Percentiles rank a stretch among this genome's conserved stretches.
phyloP scores from a whole-genome alignment of 2,113 vertebrate species.

The Forbesichthys agassizii region DNA sequence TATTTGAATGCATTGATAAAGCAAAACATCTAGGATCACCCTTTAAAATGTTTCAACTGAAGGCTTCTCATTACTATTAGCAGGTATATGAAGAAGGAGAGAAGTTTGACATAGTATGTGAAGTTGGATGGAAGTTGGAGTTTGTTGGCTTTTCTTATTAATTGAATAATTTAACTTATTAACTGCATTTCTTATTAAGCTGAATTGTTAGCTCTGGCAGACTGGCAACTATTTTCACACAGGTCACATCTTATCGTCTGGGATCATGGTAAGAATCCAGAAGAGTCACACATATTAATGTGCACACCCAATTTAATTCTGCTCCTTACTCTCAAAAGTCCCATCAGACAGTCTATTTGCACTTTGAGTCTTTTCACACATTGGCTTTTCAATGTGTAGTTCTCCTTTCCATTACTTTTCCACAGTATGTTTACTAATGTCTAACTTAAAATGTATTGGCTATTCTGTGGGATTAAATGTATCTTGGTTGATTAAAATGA shows the following conservation, averaged over 20 bases:
- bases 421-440: neutral
- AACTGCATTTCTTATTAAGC: too few species aligned
- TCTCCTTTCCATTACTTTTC: neutral
- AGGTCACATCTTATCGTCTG: conserved; percentile 44
- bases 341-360: conserved; percentile 38
- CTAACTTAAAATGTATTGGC: neutral
- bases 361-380: conserved; percentile 24
- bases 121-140: neutral
- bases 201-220: neutral
- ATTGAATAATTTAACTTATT: neutral
- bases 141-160: neutral
- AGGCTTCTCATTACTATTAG: neutral
- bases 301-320: conserved; percentile 45
- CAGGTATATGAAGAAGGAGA: conserved; percentile 16
- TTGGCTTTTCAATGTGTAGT: conserved; percentile 27
- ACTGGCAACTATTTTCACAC: conserved; percentile 22
- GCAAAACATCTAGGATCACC: too few species aligned
- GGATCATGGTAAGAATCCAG: conserved; percentile 35
- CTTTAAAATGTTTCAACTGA: too few species aligned
- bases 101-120: neutral
- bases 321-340: conserved; percentile 18
- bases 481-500: neutral
- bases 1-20: too few species aligned
- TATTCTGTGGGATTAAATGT: neutral
- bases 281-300: conserved; percentile 40